Evolutionary conservation across 2,888 invertebrate species (phyloP).

Genomic region (Cheilosia grossa): DNA sequence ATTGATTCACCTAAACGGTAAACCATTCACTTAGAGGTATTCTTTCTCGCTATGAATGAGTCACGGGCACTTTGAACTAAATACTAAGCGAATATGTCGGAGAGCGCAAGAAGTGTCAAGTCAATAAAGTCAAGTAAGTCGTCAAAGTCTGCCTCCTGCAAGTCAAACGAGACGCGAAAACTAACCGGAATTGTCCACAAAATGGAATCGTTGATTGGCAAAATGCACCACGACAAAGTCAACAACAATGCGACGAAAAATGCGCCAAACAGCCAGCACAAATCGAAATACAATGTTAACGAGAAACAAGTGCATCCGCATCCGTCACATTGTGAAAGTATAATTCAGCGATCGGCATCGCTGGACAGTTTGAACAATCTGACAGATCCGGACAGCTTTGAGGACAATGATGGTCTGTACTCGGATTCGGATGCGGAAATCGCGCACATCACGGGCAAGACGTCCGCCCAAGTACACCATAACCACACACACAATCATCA

Average conservation of each 20-base stretch:
- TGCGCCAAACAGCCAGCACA: conserved; percentile 76
- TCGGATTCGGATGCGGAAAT: conserved; percentile 88
- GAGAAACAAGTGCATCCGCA: conserved; percentile 57
- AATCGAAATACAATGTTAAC: conserved; percentile 36
- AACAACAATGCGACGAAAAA: conserved; percentile 71
- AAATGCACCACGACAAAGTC: conserved; percentile 80
- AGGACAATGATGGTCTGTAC: conserved; percentile 84
- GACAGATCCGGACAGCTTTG: conserved; percentile 86
- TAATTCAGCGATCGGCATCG: conserved; percentile 84
- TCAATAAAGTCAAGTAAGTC: conserved; percentile 75
- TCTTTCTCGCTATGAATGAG: conserved; percentile 15
- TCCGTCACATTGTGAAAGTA: conserved; percentile 61
- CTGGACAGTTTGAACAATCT: conserved; percentile 89
- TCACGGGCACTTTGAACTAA: not conserved
- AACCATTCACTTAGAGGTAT: conserved; percentile 11
- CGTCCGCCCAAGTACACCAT: conserved; percentile 81
- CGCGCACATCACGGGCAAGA: conserved; percentile 83
- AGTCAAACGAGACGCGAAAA: conserved; percentile 76
- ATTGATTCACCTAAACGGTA: conserved; percentile 43
- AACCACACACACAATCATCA: conserved; percentile 61
- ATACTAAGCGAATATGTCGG: conserved; percentile 78
- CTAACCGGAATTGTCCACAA: conserved; percentile 81
- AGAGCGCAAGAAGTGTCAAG: conserved; percentile 77
- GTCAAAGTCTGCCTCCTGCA: conserved; percentile 75
- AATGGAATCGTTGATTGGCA: conserved; percentile 80